Evolutionary conservation across 2,797 vertebrate species (phyloP).

Genomic region (Podarcis lilfordi): DNA sequence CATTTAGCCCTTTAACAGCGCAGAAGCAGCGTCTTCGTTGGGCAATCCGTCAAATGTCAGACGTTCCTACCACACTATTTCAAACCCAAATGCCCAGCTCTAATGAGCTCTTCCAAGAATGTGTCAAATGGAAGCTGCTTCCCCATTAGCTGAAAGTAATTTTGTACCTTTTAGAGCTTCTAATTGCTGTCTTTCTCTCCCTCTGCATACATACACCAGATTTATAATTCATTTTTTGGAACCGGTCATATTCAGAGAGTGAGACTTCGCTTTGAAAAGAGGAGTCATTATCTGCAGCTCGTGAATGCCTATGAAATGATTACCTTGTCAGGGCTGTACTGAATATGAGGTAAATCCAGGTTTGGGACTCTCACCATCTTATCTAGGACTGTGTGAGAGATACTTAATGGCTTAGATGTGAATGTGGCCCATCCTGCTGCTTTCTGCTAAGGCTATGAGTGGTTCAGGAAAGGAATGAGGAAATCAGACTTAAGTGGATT

Average conservation of each 20-base stretch:
- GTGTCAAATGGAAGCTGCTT: constrained; percentile 27
- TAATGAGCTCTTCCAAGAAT: constrained; percentile 48
- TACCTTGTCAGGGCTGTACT: constrained; percentile 1
- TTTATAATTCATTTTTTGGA: constrained; percentile 19
- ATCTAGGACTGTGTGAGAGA: constrained; percentile 6
- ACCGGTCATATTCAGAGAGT: constrained; percentile 8
- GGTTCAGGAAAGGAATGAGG: neutral
- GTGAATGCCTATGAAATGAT: constrained; percentile 10
- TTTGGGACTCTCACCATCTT: neutral
- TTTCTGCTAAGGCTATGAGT: neutral
- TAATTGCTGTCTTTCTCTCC: neutral
- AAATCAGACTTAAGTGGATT: neutral
- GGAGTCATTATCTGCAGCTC: neutral
- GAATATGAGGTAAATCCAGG: neutral
- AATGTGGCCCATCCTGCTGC: neutral
- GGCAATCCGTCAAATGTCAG: constrained; percentile 42
- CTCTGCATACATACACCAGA: neutral
- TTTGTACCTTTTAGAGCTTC: constrained; percentile 2
- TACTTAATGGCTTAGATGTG: neutral
- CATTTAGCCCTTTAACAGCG: constrained; percentile 26
- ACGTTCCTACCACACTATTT: neutral
- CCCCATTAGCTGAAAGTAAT: constrained; percentile 15
- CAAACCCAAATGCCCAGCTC: neutral
- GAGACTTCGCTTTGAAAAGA: constrained; percentile 1
- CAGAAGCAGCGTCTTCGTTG: constrained; percentile 30